phyloP scores from a whole-genome alignment of 30 jellyfish, hydroid and myxozoan genomes.

The Aurelia aurita region DNA sequence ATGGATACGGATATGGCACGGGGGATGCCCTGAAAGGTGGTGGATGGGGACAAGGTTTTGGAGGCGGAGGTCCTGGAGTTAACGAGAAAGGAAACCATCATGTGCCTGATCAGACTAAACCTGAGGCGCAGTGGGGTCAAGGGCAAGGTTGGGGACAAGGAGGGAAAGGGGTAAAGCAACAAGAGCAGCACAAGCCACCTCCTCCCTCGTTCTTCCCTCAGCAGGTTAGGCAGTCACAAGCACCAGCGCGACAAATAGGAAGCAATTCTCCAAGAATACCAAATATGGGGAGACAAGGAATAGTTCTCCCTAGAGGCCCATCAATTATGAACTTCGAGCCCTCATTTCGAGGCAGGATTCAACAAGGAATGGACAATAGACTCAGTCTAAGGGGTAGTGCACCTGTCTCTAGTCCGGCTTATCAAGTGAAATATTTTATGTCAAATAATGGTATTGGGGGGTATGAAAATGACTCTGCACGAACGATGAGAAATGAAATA shows the following conservation, averaged over 20 bases:
- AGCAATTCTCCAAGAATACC: not conserved
- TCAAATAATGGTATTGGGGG: slow-evolving; percentile 19
- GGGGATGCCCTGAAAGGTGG: slow-evolving; percentile 73
- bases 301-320: slow-evolving; percentile 64
- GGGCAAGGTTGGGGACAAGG: slow-evolving; percentile 89
- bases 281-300: not conserved
- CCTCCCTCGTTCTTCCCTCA: slow-evolving; percentile 39
- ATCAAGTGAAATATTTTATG: slow-evolving; percentile 57
- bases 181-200: slow-evolving; percentile 44
- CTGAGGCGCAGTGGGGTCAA: slow-evolving; percentile 57
- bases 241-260: slow-evolving; percentile 50
- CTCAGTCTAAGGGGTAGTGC: slow-evolving; percentile 37
- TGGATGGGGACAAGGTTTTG: slow-evolving; percentile 81
- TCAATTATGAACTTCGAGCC: slow-evolving; percentile 78
- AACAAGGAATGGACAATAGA: slow-evolving; percentile 1
- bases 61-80: slow-evolving; percentile 83
- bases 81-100: slow-evolving; percentile 61
- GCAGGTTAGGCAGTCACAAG: slow-evolving; percentile 5
- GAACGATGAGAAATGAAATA: slow-evolving; percentile 69
- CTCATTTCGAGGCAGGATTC: not conserved
- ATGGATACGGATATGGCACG: slow-evolving; percentile 81
- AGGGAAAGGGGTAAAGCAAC: slow-evolving; percentile 60
- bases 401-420: slow-evolving; percentile 81
- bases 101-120: slow-evolving; percentile 53
- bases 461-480: slow-evolving; percentile 50